Percentiles rank a stretch among this genome's conserved stretches.
Conservation (phyloP, 1,140 invertebrate species). For the Arion vulgaris region DNA sequence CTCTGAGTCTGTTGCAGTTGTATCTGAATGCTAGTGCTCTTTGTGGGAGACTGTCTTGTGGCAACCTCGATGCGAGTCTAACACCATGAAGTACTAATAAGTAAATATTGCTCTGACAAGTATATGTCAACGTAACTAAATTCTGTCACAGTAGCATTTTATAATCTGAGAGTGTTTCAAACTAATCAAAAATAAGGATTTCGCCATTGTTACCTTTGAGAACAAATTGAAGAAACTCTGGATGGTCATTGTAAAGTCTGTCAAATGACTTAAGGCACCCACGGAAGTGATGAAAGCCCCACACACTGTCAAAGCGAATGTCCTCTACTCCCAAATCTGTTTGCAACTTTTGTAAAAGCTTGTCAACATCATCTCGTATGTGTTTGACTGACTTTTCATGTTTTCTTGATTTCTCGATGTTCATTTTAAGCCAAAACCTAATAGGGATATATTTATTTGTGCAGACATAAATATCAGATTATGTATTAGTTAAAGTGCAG, state of each 20-base stretch:
- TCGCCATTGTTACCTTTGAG: conserved; percentile 48
- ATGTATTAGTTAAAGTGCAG: no score
- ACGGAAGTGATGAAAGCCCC: conserved; percentile 56
- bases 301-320: conserved; percentile 60
- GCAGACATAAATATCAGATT: no score
- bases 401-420: conserved; percentile 44
- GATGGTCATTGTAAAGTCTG: conserved; percentile 49
- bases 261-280: conserved; percentile 57
- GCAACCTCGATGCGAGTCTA: no score
- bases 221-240: conserved; percentile 47
- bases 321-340: conserved; percentile 41
- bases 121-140: no score
- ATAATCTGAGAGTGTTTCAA: no score
- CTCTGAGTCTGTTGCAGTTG: no score
- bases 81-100: no score
- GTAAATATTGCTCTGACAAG: no score
- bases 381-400: conserved; percentile 33
- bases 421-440: conserved; percentile 57
- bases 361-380: conserved; percentile 52
- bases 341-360: conserved; percentile 45
- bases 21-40: no score
- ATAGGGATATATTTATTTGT: background rate
- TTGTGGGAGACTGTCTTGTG: no score
- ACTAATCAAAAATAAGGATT: no score
- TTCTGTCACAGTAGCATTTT: no score